phyloP scores from a whole-genome alignment of 1,140 invertebrate genomes.

The Panagrolaimus sp. region DNA sequence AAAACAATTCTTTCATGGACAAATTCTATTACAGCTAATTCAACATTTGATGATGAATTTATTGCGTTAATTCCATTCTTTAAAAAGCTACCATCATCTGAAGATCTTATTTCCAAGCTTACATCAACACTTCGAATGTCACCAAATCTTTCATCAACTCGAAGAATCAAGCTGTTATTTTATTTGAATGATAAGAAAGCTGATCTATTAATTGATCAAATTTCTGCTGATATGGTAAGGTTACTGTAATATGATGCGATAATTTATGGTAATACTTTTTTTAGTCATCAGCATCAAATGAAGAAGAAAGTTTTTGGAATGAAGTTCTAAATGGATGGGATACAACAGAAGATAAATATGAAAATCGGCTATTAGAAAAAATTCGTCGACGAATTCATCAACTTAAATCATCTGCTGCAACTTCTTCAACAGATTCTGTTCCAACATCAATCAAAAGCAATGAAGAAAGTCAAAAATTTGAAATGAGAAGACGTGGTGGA shows the following conservation, averaged over 20 bases:
- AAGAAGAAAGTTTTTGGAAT: conserved; percentile 5
- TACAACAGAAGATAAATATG: background rate
- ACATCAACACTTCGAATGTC: background rate
- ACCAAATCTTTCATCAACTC: background rate
- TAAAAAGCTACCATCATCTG: background rate
- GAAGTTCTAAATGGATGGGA: conserved; percentile 2
- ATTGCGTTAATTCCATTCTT: background rate
- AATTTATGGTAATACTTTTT: background rate
- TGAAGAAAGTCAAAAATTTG: no score
- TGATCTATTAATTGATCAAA: background rate
- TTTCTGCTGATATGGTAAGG: background rate
- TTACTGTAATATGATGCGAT: background rate
- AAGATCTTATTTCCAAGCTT: background rate
- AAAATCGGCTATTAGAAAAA: background rate
- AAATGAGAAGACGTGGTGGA: no score
- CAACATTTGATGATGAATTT: background rate
- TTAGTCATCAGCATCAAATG: background rate
- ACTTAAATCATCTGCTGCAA: no score
- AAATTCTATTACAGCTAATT: no score
- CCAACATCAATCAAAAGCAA: no score
- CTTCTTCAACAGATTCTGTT: no score
- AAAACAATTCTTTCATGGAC: background rate
- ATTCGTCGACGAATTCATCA: background rate
- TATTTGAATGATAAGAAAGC: background rate
- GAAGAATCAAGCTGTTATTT: background rate